Conservation (phyloP, 1,140 invertebrate genomes). For the Drosophila oshimai region DNA sequence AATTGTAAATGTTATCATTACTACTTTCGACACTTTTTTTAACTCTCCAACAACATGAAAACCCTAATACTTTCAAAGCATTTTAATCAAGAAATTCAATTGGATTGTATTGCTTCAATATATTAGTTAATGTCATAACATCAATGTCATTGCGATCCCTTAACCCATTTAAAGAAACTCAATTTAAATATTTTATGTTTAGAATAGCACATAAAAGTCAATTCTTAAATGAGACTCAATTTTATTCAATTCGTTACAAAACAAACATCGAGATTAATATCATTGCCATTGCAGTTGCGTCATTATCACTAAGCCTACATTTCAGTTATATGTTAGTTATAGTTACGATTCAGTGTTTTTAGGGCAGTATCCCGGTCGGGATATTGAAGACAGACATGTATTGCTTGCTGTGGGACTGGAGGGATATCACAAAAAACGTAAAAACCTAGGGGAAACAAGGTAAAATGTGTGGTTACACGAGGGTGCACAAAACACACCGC, state of each 20-base stretch:
- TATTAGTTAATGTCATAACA: too few relatives aligned
- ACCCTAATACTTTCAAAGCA: too few relatives aligned
- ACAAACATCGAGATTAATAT: conserved; percentile 27
- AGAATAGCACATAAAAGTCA: not conserved
- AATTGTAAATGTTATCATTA: too few relatives aligned
- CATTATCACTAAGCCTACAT: conserved; percentile 36
- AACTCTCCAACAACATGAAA: too few relatives aligned
- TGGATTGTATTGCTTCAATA: too few relatives aligned
- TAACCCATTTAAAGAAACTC: not conserved
- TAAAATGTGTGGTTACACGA: conserved; percentile 22
- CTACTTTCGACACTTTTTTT: too few relatives aligned
- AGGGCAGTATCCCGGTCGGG: conserved; percentile 1
- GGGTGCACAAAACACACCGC: not conserved
- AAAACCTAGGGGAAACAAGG: conserved; percentile 27
- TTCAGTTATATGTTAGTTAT: conserved; percentile 28
- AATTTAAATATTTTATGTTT: not conserved
- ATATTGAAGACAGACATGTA: conserved; percentile 27
- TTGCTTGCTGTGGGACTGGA: conserved; percentile 38
- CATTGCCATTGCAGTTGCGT: conserved; percentile 34
- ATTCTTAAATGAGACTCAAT: conserved; percentile 30
- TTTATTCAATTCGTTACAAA: conserved; percentile 33
- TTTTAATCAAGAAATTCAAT: too few relatives aligned
- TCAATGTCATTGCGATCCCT: too few relatives aligned
- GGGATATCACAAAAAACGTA: conserved; percentile 57
- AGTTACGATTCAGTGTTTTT: conserved; percentile 14